phyloP scores from a whole-genome alignment of 2,888 invertebrate species.

The Brachyptera putata region DNA sequence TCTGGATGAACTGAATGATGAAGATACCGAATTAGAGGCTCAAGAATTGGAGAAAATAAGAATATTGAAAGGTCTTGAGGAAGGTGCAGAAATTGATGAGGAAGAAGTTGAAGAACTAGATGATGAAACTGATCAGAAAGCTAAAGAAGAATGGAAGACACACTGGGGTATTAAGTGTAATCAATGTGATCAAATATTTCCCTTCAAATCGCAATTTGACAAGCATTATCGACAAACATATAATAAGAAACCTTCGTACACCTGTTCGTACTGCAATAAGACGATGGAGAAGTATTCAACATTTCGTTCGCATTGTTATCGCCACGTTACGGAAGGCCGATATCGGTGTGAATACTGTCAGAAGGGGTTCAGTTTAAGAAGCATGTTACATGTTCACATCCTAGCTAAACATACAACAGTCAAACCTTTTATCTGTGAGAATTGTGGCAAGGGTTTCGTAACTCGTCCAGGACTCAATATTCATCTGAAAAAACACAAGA shows the following conservation, averaged over 20 bases:
- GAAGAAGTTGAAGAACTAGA: slow-evolving; percentile 37
- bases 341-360: slow-evolving; percentile 55
- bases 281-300: slow-evolving; percentile 51
- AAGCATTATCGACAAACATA: slow-evolving; percentile 48
- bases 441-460: slow-evolving; percentile 47
- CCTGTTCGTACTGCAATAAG: slow-evolving; percentile 55
- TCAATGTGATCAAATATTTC: slow-evolving; percentile 51
- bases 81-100: slow-evolving; percentile 18
- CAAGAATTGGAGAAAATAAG: slow-evolving; percentile 22
- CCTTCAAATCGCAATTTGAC: slow-evolving; percentile 51
- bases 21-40: slow-evolving; percentile 5
- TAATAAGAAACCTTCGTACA: slow-evolving; percentile 50
- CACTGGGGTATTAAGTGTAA: slow-evolving; percentile 54
- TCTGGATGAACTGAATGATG: slow-evolving; percentile 1
- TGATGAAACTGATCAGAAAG: slow-evolving; percentile 47
- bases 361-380: slow-evolving; percentile 52
- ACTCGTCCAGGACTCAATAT: slow-evolving; percentile 48
- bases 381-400: slow-evolving; percentile 52
- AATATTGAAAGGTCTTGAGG: slow-evolving; percentile 15
- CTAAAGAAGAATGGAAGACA: slow-evolving; percentile 45
- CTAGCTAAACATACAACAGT: slow-evolving; percentile 48
- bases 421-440: slow-evolving; percentile 47
- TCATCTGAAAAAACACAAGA: slow-evolving; percentile 49
- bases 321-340: slow-evolving; percentile 53
- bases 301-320: slow-evolving; percentile 54